phyloP scores from a whole-genome alignment of 2,888 invertebrate genomes.

The Elmis aenea region DNA sequence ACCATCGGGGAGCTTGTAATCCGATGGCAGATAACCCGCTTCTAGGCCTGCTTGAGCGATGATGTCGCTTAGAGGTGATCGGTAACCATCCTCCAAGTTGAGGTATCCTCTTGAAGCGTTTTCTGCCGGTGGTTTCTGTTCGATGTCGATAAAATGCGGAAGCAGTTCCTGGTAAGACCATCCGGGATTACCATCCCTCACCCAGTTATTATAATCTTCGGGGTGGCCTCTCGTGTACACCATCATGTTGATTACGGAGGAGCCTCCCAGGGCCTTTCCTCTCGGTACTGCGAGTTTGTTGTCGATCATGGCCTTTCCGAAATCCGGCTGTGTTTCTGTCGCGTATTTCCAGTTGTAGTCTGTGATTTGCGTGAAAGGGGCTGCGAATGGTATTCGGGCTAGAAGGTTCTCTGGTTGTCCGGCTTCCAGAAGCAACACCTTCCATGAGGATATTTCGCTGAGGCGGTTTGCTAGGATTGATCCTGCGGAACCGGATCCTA shows the following conservation, averaged over 20 bases:
- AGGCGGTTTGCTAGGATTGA: slow-evolving; percentile 50
- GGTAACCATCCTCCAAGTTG: slow-evolving; percentile 54
- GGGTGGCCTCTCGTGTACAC: slow-evolving; percentile 70
- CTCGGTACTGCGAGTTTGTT: slow-evolving; percentile 50
- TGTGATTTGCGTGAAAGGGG: slow-evolving; percentile 48
- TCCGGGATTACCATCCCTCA: slow-evolving; percentile 63
- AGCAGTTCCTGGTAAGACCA: slow-evolving; percentile 56
- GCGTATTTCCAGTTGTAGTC: slow-evolving; percentile 55
- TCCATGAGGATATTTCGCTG: slow-evolving; percentile 45
- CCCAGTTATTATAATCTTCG: slow-evolving; percentile 64
- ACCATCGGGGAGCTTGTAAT: slow-evolving; percentile 9
- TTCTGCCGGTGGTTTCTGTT: slow-evolving; percentile 43
- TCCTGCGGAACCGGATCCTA: slow-evolving; percentile 50
- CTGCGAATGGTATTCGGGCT: slow-evolving; percentile 47
- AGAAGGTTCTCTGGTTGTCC: slow-evolving; percentile 39
- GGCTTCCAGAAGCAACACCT: slow-evolving; percentile 34
- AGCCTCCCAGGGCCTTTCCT: slow-evolving; percentile 56
- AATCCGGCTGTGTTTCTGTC: slow-evolving; percentile 38
- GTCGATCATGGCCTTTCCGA: slow-evolving; percentile 9
- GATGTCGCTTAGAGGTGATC: slow-evolving; percentile 55
- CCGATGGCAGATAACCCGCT: slow-evolving; percentile 6
- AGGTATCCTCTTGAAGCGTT: slow-evolving; percentile 53
- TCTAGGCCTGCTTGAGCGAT: slow-evolving; percentile 47
- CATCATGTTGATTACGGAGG: slow-evolving; percentile 60
- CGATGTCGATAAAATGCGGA: slow-evolving; percentile 49